phyloP scores from a whole-genome alignment of 2,888 invertebrate species.

The Drosophila birchii region DNA sequence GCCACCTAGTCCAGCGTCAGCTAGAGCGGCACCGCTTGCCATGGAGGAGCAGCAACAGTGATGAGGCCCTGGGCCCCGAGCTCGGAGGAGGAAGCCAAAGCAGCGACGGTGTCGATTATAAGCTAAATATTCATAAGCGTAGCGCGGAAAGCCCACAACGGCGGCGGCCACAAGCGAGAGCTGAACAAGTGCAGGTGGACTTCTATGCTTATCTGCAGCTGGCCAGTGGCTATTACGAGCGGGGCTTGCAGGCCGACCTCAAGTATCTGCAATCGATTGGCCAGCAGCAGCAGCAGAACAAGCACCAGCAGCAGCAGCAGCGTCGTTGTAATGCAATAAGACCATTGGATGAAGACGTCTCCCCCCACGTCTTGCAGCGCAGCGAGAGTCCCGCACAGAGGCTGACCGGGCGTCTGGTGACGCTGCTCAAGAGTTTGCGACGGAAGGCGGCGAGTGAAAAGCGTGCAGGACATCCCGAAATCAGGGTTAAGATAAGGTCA shows the following conservation, averaged over 20 bases:
- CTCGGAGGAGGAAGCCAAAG: constrained; percentile 26
- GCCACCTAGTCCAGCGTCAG: constrained; percentile 67
- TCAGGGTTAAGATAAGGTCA: constrained; percentile 79
- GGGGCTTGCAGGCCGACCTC: constrained; percentile 82
- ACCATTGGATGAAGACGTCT: background rate
- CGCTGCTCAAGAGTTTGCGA: constrained; percentile 52
- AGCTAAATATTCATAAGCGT: constrained; percentile 69
- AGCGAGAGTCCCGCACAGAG: constrained; percentile 14
- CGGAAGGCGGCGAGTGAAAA: constrained; percentile 15
- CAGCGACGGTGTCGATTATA: constrained; percentile 54
- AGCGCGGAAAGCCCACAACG: constrained; percentile 66
- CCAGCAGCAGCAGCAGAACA: constrained; percentile 51
- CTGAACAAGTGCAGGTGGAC: constrained; percentile 38
- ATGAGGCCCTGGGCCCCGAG: constrained; percentile 4
- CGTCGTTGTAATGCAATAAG: constrained; percentile 37
- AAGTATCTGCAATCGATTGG: constrained; percentile 83
- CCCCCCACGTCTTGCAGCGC: background rate
- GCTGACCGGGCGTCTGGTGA: constrained; percentile 35
- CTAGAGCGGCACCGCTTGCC: constrained; percentile 15
- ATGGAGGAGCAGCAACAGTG: constrained; percentile 8
- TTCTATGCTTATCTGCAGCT: constrained; percentile 73
- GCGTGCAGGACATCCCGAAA: constrained; percentile 49
- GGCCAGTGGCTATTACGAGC: constrained; percentile 83
- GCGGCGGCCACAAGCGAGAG: background rate
- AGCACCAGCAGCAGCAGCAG: constrained; percentile 36